These are phyloP conservation scores for Blastobasis lacticolella DNA, from an alignment of 2,888 invertebrate species.

Conservation along the genomic window DNA sequence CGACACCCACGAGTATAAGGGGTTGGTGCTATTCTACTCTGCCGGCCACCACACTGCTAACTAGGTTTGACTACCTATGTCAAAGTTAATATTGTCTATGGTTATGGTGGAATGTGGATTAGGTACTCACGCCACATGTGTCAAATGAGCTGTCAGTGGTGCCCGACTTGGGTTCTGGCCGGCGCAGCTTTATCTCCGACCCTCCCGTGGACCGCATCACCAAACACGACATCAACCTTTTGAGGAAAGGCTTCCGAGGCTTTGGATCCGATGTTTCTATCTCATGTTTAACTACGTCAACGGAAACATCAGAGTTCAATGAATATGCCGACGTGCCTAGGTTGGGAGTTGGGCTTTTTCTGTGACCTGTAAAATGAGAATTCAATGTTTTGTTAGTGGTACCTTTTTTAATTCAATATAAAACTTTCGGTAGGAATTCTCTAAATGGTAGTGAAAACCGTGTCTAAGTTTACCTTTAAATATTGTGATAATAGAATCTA, in stretches of 20 bases:
- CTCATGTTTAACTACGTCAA: constrained; percentile 6
- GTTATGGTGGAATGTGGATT: no score
- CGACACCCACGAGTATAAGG: no score
- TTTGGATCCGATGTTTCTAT: constrained; percentile 22
- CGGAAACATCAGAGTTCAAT: constrained; percentile 28
- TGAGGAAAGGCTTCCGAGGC: constrained; percentile 44
- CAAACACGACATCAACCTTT: constrained; percentile 51
- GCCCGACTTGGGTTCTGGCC: neutral
- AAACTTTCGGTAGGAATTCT: no score
- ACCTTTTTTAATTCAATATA: no score
- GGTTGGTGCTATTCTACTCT: no score
- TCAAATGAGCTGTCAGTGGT: constrained; percentile 40
- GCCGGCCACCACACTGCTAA: no score
- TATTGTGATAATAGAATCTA: constrained; percentile 42
- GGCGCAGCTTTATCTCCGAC: constrained; percentile 24
- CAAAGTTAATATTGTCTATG: no score
- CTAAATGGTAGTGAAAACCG: neutral
- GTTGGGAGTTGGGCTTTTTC: constrained; percentile 46
- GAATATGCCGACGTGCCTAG: constrained; percentile 50
- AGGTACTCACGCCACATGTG: constrained; percentile 35
- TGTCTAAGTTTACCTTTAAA: constrained; percentile 37
- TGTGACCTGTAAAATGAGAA: constrained; percentile 26
- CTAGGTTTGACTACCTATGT: no score
- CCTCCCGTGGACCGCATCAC: constrained; percentile 38
- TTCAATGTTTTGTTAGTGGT: neutral